These are phyloP conservation scores for Amphilophus citrinellus DNA, from an alignment of 2,113 vertebrate genomes.

Conservation along the genomic window DNA sequence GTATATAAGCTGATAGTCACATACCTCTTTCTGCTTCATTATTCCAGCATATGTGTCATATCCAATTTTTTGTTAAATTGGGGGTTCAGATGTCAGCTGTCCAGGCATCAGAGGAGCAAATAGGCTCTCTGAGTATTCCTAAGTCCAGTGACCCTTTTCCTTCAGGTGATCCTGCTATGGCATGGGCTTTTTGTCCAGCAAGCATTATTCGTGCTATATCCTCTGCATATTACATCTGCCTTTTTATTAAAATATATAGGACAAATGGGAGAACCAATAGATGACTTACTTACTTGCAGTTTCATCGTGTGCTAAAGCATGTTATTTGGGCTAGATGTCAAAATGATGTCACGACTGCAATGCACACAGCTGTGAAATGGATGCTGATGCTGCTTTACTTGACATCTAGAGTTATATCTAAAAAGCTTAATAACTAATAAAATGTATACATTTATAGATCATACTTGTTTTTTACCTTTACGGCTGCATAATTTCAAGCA, in stretches of 20 bases:
- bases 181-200: conserved; percentile 28
- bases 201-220: conserved; percentile 12
- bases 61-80: conserved; percentile 34
- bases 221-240: neutral
- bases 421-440: neutral
- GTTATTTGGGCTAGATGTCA: neutral
- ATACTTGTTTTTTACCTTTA: neutral
- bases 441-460: neutral
- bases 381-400: neutral
- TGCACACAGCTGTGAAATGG: neutral
- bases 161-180: conserved; percentile 18
- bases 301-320: neutral
- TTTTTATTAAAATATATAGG: conserved; percentile 2
- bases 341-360: neutral
- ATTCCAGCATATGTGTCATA: conserved; percentile 35
- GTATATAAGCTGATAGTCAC: conserved; percentile 44
- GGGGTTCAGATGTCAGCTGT: conserved; percentile 9
- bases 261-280: neutral
- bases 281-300: fast-evolving
- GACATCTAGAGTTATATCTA: neutral
- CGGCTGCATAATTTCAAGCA: neutral
- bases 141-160: conserved; percentile 14
- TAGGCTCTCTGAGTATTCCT: neutral
- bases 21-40: conserved; percentile 63
- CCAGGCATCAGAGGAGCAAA: conserved; percentile 4